Percentiles rank a stretch among this genome's conserved stretches.
Conservation (phyloP, 2,113 vertebrate genomes). For the Sisor rabdophorus region DNA sequence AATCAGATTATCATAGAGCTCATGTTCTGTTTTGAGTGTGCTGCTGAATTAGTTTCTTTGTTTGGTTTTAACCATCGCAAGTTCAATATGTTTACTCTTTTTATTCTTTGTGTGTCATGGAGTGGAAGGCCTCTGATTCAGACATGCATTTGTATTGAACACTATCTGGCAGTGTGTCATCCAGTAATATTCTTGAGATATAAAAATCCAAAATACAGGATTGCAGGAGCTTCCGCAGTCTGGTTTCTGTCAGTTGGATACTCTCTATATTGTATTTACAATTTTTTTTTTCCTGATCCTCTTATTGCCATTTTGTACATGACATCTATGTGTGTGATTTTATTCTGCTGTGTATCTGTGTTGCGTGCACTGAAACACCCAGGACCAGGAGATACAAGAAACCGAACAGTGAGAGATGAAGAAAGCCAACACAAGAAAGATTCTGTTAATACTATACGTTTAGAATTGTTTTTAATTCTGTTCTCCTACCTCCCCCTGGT, state of each 20-base stretch:
- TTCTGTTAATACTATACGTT: conserved; percentile 28
- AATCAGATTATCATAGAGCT: conserved; percentile 23
- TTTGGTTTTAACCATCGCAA: not conserved
- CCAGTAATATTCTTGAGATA: conserved; percentile 36
- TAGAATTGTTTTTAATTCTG: not conserved
- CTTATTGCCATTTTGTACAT: not conserved
- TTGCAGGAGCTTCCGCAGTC: not conserved
- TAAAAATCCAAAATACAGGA: conserved; percentile 28
- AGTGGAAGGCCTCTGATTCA: conserved; percentile 31
- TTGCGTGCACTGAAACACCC: conserved; percentile 18
- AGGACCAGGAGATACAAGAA: conserved; percentile 22
- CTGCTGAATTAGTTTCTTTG: not conserved
- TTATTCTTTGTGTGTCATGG: conserved; percentile 17
- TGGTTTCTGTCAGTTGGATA: not conserved
- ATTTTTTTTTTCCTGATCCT: not conserved
- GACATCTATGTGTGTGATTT: conserved; percentile 13
- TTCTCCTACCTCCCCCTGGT: not conserved
- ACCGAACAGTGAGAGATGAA: not conserved
- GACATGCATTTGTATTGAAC: conserved; percentile 34
- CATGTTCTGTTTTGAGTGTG: not conserved
- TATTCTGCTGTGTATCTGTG: conserved; percentile 33
- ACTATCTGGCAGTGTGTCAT: conserved; percentile 41
- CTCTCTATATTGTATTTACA: fast-evolving
- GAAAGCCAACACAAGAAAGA: conserved; percentile 34
- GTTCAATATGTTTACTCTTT: no score